phyloP scores from a whole-genome alignment of 2,797 vertebrate genomes.

The Helarctos malayanus region DNA sequence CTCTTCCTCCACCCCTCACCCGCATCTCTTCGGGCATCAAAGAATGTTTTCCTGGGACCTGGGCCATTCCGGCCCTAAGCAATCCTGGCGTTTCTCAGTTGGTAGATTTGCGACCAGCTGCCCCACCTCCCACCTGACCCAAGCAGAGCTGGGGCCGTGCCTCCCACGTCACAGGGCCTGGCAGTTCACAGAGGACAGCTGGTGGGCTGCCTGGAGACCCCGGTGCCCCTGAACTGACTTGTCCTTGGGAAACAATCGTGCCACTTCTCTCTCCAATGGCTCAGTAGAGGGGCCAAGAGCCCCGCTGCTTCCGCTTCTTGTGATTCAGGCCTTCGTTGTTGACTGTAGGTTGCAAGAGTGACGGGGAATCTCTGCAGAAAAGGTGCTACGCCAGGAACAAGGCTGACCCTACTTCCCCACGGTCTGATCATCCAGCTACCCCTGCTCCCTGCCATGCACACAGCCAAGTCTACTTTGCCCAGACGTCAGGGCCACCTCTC shows the following conservation, averaged over 20 bases:
- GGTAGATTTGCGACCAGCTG: background rate
- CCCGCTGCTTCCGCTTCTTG: rapidly evolving
- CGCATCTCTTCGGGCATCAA: background rate
- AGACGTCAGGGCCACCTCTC: background rate
- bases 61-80: background rate
- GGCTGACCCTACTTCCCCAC: background rate
- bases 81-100: background rate
- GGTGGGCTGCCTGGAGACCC: background rate
- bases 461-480: background rate
- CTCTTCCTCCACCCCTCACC: background rate
- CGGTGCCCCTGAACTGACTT: background rate
- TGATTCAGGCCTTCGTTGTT: background rate
- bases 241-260: background rate
- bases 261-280: background rate
- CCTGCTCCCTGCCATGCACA: background rate
- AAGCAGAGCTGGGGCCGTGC: rapidly evolving
- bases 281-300: rapidly evolving
- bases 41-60: background rate
- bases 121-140: background rate
- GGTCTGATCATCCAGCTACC: background rate
- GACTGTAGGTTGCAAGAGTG: background rate
- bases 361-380: background rate
- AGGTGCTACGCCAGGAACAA: too few relatives aligned
- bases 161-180: rapidly evolving
- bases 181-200: background rate